Evolutionary conservation across 2,797 vertebrate species (phyloP).

Genomic region (Falco novaeseelandiae): DNA sequence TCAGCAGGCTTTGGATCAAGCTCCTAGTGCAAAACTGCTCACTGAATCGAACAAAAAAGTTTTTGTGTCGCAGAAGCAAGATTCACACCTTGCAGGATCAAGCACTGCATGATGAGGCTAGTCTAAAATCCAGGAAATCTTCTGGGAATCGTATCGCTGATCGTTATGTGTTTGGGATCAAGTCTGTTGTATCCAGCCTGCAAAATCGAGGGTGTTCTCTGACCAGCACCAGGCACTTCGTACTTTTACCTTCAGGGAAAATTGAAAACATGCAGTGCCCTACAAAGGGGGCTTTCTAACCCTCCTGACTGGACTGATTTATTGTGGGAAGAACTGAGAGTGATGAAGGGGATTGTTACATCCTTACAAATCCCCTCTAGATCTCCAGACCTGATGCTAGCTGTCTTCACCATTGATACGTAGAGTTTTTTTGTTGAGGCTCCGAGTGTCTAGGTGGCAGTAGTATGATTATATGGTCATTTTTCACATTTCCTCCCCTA

Average conservation of each 20-base stretch:
- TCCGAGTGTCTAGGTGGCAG: background rate
- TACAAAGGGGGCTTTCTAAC: background rate
- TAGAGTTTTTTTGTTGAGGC: background rate
- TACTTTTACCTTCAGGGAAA: background rate
- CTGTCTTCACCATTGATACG: accelerated
- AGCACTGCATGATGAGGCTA: background rate
- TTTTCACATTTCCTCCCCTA: background rate
- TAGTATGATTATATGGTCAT: background rate
- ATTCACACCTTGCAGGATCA: background rate
- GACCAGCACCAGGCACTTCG: background rate
- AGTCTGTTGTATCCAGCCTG: background rate
- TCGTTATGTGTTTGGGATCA: background rate
- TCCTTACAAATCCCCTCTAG: background rate
- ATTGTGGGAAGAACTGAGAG: background rate
- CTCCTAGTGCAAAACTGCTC: background rate
- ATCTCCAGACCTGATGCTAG: background rate
- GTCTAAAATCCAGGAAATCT: background rate
- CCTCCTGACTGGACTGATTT: background rate
- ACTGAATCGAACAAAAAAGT: background rate
- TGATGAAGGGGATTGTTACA: background rate
- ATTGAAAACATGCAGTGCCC: accelerated
- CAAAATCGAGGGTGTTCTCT: background rate
- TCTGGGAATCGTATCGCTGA: background rate
- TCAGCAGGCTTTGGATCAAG: background rate
- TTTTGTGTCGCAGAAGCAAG: background rate